Evolutionary conservation across 2,888 invertebrate species (phyloP).

Genomic region (Conops quadrifasciatus): DNA sequence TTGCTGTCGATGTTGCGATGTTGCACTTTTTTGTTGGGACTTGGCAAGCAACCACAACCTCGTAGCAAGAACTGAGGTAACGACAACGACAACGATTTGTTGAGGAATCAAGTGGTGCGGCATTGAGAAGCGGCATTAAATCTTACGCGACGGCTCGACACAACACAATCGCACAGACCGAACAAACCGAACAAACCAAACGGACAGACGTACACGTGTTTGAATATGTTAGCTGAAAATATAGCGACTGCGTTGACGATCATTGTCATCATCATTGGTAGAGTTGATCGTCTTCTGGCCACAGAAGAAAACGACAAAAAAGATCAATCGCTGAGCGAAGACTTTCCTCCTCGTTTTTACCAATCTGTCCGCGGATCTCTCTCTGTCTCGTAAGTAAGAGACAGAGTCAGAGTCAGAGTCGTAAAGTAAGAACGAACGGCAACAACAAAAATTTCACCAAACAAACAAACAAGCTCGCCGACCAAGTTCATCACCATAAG

Average conservation of each 20-base stretch:
- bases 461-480: not conserved
- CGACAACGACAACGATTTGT: constrained; percentile 11
- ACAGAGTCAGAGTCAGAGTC: no score
- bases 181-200: no score
- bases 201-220: constrained; percentile 21
- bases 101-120: constrained; percentile 18
- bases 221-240: constrained; percentile 28
- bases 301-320: constrained; percentile 3
- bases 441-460: not conserved
- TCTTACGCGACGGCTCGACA: not conserved
- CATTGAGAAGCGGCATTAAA: constrained; percentile 25
- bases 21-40: not conserved
- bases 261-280: not conserved
- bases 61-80: not conserved
- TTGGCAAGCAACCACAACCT: constrained; percentile 3
- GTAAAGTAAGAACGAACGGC: not conserved
- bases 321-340: constrained; percentile 14
- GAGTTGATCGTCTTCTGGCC: constrained; percentile 2
- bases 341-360: not conserved
- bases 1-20: no score
- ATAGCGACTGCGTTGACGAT: constrained; percentile 6
- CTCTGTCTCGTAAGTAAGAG: no score
- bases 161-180: not conserved
- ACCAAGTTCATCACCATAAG: not conserved
- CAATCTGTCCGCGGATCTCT: no score